A percentile compares a stretch with the other conserved stretches of the same genome.
phyloP scores from a whole-genome alignment of 2,888 invertebrate species.

The Chironomus riparius region DNA sequence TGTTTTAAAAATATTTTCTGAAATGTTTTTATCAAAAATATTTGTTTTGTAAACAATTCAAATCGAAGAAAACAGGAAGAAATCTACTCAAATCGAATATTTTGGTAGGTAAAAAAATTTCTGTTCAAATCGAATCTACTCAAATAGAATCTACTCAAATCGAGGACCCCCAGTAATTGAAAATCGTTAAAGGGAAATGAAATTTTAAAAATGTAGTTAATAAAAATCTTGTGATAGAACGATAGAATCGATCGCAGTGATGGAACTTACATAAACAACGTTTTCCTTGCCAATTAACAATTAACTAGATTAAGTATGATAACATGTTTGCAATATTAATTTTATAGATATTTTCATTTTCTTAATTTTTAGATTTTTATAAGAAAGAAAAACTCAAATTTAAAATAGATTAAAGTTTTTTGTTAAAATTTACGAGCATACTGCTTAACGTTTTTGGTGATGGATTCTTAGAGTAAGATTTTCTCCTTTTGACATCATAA shows the following conservation, averaged over 20 bases:
- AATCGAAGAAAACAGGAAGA: too few relatives aligned
- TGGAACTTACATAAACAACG: not conserved
- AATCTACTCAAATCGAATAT: too few relatives aligned
- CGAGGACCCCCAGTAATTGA: too few relatives aligned
- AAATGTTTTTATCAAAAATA: too few relatives aligned
- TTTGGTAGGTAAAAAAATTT: too few relatives aligned
- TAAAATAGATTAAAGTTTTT: not conserved
- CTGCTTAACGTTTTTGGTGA: not conserved
- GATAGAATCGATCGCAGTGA: not conserved
- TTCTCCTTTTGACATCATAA: too few relatives aligned
- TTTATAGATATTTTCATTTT: not conserved
- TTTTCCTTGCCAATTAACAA: not conserved
- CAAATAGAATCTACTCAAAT: too few relatives aligned
- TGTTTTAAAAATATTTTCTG: too few relatives aligned
- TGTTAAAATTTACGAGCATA: not conserved
- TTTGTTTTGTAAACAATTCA: too few relatives aligned
- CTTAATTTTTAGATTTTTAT: not conserved
- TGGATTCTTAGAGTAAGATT: not conserved
- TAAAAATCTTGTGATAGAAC: not conserved
- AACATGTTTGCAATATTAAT: slow-evolving; percentile 8
- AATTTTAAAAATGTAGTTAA: not conserved
- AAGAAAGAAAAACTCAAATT: not conserved
- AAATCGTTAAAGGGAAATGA: not conserved
- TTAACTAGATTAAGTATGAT: not conserved
- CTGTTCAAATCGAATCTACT: too few relatives aligned